These are phyloP conservation scores for Zosterops lateralis DNA, from an alignment of 2,113 vertebrate genomes.

Conservation along the genomic window DNA sequence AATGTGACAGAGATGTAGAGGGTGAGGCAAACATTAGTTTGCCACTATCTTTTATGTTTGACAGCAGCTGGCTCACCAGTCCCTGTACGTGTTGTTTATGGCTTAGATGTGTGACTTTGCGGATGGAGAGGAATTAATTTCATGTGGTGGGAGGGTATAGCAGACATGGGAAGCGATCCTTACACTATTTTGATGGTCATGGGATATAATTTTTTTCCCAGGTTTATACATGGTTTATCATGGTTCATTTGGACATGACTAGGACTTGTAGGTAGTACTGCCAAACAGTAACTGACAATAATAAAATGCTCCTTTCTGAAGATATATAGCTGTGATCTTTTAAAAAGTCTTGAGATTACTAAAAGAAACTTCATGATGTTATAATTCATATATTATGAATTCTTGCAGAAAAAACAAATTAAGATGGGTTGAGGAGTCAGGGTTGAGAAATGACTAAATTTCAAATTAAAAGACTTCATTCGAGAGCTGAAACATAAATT, in stretches of 20 bases:
- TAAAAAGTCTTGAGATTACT: neutral
- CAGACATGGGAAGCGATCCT: neutral
- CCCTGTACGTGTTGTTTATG: neutral
- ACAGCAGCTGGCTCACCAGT: neutral
- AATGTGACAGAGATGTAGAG: neutral
- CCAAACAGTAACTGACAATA: neutral
- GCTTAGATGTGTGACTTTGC: neutral
- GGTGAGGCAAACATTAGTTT: neutral
- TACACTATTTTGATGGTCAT: neutral
- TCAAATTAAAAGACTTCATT: neutral
- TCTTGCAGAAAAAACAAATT: neutral
- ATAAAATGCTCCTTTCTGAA: neutral
- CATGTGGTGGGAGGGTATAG: neutral
- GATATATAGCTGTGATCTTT: neutral
- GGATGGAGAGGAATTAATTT: neutral
- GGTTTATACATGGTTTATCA: neutral
- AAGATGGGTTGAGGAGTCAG: neutral
- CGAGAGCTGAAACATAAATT: neutral
- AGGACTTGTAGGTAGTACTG: neutral
- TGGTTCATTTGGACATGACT: neutral
- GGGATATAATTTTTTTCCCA: neutral
- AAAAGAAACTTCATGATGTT: neutral
- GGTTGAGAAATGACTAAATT: neutral
- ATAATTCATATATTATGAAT: neutral
- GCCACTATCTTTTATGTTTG: neutral